Evolutionary conservation across 2,888 invertebrate genomes (phyloP).

Genomic region (Lycophotia porphyrea): DNA sequence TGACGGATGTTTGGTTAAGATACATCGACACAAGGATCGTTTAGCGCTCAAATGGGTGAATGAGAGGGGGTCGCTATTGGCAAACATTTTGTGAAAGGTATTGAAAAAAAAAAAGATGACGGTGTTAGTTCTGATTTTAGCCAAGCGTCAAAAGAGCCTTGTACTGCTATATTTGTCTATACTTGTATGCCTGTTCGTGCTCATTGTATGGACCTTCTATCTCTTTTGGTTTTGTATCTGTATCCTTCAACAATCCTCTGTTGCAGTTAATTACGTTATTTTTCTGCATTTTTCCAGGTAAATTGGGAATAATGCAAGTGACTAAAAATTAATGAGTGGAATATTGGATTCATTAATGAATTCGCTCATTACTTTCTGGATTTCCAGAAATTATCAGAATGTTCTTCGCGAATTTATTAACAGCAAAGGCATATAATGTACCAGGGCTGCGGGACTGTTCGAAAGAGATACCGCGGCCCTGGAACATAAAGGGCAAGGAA

Average conservation of each 20-base stretch:
- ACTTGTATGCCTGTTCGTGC: not conserved
- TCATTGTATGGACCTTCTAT: not conserved
- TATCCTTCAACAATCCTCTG: slow-evolving; percentile 73
- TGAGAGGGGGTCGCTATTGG: not conserved
- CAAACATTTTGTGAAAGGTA: not conserved
- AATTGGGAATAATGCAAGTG: slow-evolving; percentile 22
- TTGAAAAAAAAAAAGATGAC: not conserved
- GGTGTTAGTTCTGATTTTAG: not conserved
- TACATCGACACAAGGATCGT: not conserved
- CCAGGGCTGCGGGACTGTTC: no score
- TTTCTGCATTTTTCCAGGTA: slow-evolving; percentile 60
- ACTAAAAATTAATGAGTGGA: slow-evolving; percentile 22
- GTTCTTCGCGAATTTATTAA: slow-evolving; percentile 6
- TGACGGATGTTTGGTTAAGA: not conserved
- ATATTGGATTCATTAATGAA: slow-evolving; percentile 23
- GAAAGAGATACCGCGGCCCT: no score
- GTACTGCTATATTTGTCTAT: not conserved
- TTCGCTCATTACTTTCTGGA: slow-evolving; percentile 7
- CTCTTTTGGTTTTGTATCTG: slow-evolving; percentile 6
- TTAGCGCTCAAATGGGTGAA: not conserved
- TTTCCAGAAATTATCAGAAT: not conserved
- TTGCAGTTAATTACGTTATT: slow-evolving; percentile 77
- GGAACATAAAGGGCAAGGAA: no score
- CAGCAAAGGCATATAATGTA: no score
- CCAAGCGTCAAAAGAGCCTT: not conserved